Base-by-base conservation (phyloP, 2,888 invertebrate species). In the Tigriopus californicus region DNA sequence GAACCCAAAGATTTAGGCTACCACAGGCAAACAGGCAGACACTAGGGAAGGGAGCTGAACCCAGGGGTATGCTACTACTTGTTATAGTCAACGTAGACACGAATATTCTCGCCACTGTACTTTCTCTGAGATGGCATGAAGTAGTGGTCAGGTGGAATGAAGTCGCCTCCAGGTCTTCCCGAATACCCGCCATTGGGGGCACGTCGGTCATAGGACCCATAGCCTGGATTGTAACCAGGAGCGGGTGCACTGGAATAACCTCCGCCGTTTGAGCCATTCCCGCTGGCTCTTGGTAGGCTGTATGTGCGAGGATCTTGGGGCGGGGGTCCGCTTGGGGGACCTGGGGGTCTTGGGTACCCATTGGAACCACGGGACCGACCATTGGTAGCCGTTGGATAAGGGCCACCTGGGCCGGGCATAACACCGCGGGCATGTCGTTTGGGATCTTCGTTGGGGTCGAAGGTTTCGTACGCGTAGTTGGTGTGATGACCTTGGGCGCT, bases 101-200 rank as follows among this genome's bases (percentile, higher is more conserved):
- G 75, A 59, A 86, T 84, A 40, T 85, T 82, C 76, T 90, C 89
- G 65, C 90, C 90, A 67, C 89, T 88, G 73, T 90, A 89, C 72
- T 90, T 89, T 63, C 91, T 74, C 70, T 91, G 91, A 62, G 87
- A 87, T 51, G 90, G 90, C 89, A 91, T 90, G 72, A 90, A 91
- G 73, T 91, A 91, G 73, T 90, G 90, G 73, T 91, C 90, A 0
- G 89, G 83, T 66, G 82, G 81, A 63, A 79, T 70, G 15, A 75
- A 71, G 65, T 67, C 61, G 68, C 65, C 55, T 68, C 69, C 61
- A 66, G 71, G 65, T 51, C 62, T 56, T 53, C 24, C 42, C 42
- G 48, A 47, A 54, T 54, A 53, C 59, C 60, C 60, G 33, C 33
- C 33, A 33, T 33, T 33, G 33, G 33, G 33, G 33, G 33, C 33